phyloP scores from a whole-genome alignment of 2,888 invertebrate species.

The Catocala sponsa region DNA sequence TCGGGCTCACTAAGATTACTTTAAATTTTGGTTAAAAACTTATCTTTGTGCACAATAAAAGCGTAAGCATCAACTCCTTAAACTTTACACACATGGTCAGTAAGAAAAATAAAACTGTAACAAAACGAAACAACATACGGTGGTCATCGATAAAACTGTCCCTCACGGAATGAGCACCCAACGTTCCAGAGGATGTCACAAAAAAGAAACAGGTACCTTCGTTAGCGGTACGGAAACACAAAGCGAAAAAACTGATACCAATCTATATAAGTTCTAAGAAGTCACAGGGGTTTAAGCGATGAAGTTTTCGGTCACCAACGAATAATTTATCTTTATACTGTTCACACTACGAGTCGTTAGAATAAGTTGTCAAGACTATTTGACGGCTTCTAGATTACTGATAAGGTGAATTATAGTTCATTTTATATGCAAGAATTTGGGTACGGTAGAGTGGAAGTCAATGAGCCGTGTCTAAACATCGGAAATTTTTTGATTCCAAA shows the following conservation, averaged over 20 bases:
- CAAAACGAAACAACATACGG: conserved; percentile 74
- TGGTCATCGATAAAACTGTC: conserved; percentile 83
- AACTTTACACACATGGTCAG: conserved; percentile 45
- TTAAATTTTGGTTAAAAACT: no score
- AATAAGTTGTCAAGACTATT: conserved; percentile 80
- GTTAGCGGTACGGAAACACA: conserved; percentile 81
- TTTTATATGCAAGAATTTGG: conserved; percentile 78
- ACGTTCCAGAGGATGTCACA: conserved; percentile 63
- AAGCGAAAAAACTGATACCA: conserved; percentile 78
- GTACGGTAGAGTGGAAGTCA: conserved; percentile 69
- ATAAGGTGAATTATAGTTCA: conserved; percentile 74
- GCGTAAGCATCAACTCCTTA: not conserved
- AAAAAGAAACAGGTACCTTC: conserved; percentile 82
- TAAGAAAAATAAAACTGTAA: conserved; percentile 62
- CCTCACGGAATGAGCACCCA: conserved; percentile 68
- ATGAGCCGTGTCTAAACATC: conserved; percentile 72
- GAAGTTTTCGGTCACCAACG: conserved; percentile 72
- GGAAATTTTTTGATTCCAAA: conserved; percentile 51
- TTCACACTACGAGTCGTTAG: conserved; percentile 78
- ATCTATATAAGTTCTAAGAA: conserved; percentile 84
- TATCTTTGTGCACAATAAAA: not conserved
- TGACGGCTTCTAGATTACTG: conserved; percentile 70
- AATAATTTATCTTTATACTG: conserved; percentile 78
- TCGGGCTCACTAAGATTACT: no score
- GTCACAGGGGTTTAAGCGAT: conserved; percentile 68